A percentile compares a stretch with the other conserved stretches of the same genome.
Conservation (phyloP, 2,797 vertebrate genomes). For the Coregonus suidteri region DNA sequence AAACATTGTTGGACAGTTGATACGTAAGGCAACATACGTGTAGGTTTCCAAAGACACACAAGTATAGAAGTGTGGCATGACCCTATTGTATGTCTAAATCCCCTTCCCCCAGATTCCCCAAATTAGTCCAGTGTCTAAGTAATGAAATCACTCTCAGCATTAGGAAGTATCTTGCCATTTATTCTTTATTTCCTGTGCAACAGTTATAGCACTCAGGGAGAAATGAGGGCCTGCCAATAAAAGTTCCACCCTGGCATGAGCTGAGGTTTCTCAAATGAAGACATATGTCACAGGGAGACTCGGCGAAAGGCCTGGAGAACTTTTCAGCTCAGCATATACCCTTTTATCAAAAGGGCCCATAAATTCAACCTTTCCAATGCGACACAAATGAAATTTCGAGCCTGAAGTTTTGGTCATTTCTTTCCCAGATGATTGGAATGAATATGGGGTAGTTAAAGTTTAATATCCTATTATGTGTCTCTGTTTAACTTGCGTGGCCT, state of each 20-base stretch:
- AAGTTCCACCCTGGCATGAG: constrained; percentile 78
- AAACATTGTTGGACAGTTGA: constrained; percentile 30
- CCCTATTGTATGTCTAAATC: constrained; percentile 26
- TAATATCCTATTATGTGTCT: constrained; percentile 80
- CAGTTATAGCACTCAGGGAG: constrained; percentile 74
- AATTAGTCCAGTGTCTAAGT: constrained; percentile 72
- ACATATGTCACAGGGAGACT: constrained; percentile 70
- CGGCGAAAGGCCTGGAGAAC: constrained; percentile 57
- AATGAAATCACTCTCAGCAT: constrained; percentile 77
- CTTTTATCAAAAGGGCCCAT: constrained; percentile 73
- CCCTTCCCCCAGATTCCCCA: constrained; percentile 20
- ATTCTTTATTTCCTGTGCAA: constrained; percentile 76
- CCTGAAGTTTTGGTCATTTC: constrained; percentile 72
- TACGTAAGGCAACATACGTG: constrained; percentile 26
- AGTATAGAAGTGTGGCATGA: constrained; percentile 34
- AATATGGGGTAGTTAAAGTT: constrained; percentile 80
- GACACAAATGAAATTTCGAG: constrained; percentile 76
- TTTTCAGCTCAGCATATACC: constrained; percentile 65
- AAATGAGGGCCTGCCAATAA: constrained; percentile 75
- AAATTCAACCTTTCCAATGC: constrained; percentile 74
- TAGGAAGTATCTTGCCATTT: constrained; percentile 77
- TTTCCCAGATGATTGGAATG: constrained; percentile 76
- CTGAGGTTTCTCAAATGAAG: constrained; percentile 78
- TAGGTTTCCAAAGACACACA: background rate
- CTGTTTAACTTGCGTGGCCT: constrained; percentile 73